Evolutionary conservation across 2,888 invertebrate species (phyloP).

Genomic region (Lasioglossum zephyrum): DNA sequence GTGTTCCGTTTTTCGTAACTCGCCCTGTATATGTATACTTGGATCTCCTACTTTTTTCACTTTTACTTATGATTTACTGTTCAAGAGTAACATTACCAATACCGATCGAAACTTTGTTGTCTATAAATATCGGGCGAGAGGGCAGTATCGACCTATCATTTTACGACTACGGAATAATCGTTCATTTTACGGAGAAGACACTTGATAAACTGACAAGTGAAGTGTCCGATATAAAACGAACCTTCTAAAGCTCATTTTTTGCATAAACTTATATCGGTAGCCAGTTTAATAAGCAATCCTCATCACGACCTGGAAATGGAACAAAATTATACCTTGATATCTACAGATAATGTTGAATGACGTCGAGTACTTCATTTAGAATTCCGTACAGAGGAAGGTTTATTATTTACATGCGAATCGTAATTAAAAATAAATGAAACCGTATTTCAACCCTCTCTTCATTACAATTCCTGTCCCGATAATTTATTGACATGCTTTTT

Average conservation of each 20-base stretch:
- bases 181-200: conserved; percentile 1
- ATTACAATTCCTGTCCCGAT: neutral
- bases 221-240: conserved; percentile 15
- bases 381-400: neutral
- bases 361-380: conserved; percentile 16
- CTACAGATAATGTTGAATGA: neutral
- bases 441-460: neutral
- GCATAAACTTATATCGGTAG: conserved; percentile 21
- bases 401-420: neutral
- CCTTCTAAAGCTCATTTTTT: conserved; percentile 8
- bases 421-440: neutral
- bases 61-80: neutral
- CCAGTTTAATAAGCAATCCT: conserved; percentile 5
- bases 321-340: conserved; percentile 3
- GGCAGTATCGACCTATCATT: neutral
- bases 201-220: conserved; percentile 28
- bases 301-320: conserved; percentile 8
- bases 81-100: conserved; percentile 2
- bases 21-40: neutral
- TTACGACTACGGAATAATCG: conserved; percentile 22
- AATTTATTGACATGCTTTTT: neutral
- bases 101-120: neutral
- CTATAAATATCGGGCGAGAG: neutral
- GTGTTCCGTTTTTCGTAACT: no score
- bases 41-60: neutral